phyloP scores from a whole-genome alignment of 1,140 invertebrate genomes.

The Ceratoteleas bidentatus region DNA sequence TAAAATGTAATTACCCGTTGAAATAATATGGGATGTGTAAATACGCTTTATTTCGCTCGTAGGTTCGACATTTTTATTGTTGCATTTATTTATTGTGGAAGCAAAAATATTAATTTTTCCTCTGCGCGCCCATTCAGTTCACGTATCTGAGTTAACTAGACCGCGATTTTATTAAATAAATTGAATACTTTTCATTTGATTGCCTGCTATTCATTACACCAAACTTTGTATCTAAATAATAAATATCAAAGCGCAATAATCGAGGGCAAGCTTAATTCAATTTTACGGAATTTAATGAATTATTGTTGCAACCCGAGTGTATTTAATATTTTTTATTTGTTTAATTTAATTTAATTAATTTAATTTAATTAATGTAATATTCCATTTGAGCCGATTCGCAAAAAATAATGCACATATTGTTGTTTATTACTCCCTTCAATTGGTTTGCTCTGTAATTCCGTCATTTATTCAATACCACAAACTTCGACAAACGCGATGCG shows the following conservation, averaged over 20 bases:
- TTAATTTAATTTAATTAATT: no score
- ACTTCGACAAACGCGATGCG: no score
- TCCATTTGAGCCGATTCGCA: no score
- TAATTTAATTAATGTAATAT: no score
- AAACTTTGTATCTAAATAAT: not conserved
- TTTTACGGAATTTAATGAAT: not conserved
- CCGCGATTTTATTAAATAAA: not conserved
- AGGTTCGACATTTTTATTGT: not conserved
- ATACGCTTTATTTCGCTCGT: slow-evolving; percentile 16
- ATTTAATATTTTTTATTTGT: no score
- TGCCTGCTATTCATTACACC: not conserved
- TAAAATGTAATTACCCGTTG: slow-evolving; percentile 18
- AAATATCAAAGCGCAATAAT: no score
- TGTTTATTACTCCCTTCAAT: no score
- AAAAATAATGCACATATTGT: no score
- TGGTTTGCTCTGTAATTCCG: no score
- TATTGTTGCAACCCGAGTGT: no score
- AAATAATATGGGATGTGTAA: slow-evolving; percentile 7
- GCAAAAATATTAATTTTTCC: not conserved
- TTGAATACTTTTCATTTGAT: slow-evolving; percentile 1
- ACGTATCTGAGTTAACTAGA: not conserved
- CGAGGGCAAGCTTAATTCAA: not conserved
- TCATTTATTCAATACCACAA: no score
- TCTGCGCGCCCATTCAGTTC: not conserved
- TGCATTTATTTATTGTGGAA: not conserved